phyloP scores from a whole-genome alignment of 2,113 vertebrate genomes.

The Indicator indicator region DNA sequence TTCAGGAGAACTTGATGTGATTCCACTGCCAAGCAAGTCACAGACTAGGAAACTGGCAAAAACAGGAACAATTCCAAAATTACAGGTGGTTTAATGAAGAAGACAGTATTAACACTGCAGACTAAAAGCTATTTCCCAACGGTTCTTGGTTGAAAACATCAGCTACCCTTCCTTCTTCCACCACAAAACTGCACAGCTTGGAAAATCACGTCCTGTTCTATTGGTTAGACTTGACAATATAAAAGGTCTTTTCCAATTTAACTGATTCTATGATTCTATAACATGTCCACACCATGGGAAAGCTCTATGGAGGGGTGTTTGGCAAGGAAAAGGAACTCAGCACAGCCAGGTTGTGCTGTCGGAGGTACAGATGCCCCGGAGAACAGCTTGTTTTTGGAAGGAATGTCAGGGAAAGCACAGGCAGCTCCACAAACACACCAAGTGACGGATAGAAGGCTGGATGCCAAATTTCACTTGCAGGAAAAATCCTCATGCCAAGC shows the following conservation, averaged over 20 bases:
- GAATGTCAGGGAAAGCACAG: neutral
- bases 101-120: neutral
- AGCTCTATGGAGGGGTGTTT: rapidly evolving
- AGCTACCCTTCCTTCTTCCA: neutral
- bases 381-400: neutral
- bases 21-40: neutral
- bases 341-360: rapidly evolving
- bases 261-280: neutral
- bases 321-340: neutral
- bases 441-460: neutral
- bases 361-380: neutral
- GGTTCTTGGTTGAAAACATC: neutral
- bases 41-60: neutral
- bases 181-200: rapidly evolving
- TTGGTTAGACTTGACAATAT: neutral
- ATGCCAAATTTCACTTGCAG: neutral
- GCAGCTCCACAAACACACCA: neutral
- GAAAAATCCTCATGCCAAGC: neutral
- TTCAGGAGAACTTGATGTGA: neutral
- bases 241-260: too few relatives aligned
- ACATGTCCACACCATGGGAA: neutral
- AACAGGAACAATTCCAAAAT: neutral
- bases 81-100: neutral
- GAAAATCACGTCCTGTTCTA: neutral
- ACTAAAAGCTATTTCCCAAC: neutral